Evolutionary conservation across 1,140 invertebrate species (phyloP), one percentile per base, ranked within the genome.

Genomic region (Zaprionus africanus): DNA sequence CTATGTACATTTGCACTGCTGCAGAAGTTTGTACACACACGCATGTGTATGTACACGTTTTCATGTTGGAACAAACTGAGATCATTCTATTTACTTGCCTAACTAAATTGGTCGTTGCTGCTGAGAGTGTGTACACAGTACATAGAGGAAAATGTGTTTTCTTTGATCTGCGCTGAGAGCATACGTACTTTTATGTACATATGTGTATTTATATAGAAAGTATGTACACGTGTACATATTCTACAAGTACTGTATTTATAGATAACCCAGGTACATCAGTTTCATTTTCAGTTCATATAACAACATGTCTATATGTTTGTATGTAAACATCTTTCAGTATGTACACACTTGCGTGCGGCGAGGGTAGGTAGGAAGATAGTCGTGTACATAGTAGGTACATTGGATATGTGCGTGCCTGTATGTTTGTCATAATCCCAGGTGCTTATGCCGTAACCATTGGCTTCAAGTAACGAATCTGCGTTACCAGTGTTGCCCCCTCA

Each of bases 131-230:
- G 46, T 69, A 38, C n/a, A 38, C 22, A 31, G 49, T 56, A 62
- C 11, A 41, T 62, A 12, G n/a, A 46, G 22, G 54, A 56, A 36
- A 60, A 41, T 43, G 41, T 75, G 41, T 75, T 75, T 69, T 38
- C 66, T 70, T 75, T 76, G 73, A 71, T 76, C 67, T 71, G n/a
- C 26, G 13, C 22, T 63, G 41, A 17, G 41, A 46, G 41, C 2
- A 17, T 17, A 34, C 7, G 17, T 43, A 63, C 1, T 31, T 61
- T 28, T 38, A 12, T 69, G 34, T 6, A 19, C 15, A 64, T 38
- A n/a, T 36, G 28, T 51, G 12, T 59, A 38, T 36, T 41, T 12
- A 43, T 24, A 49, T 54, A 53, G 4, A 34, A 24, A 49, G 13
- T 9, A 41, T 15, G 6, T 46, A 46, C 6, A 43, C 7, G 17